Evolutionary conservation across 2,797 vertebrate species (phyloP), one percentile per base, ranked within the genome.

Genomic region (Enteromius unitaeniatus): DNA sequence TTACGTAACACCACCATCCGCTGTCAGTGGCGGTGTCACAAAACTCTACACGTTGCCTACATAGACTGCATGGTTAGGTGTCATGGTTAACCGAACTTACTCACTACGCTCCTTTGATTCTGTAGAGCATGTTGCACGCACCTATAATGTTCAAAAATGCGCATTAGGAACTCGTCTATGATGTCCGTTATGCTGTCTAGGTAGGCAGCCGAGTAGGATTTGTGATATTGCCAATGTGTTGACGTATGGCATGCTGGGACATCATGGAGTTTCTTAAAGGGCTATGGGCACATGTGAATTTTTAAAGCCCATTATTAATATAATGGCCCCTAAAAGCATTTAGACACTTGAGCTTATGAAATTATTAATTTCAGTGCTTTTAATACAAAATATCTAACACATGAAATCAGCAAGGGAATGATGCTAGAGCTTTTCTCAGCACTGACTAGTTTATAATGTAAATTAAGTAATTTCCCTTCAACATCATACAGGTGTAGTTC

Each of bases 181-280:
- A 7, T 76, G 40, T 40, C 2, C 2, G 21, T 17, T 8, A 37
- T 70, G 51, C 40, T 49, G 64, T 26, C 75, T 84, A 70, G 51
- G 40, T 60, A 84, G 82, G 74, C 8, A 37, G 40, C 82, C 19
- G 8, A 34, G 51, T 37, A 19, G 13, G 65, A 13, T 69, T 78
- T 78, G 53, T 14, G 1, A 62, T 42, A 37, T 53, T 0, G 9
- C 14, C 75, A 23, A 1, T 92, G 93, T 93, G 93, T 95, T 94
- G 94, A 95, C 95, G 95, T 94, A 95, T 94, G 93, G 89, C 91
- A 94, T 91, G 93, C 88, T 93, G 91, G 92, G 93, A 94, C 94
- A 96, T 94, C 93, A 95, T 96, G 95, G 95, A 95, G 95, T 94
- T 94, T 94, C 95, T 95, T 96, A 96, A 96, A 96, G 95, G 95